phyloP scores from a whole-genome alignment of 2,797 vertebrate genomes.

The Manis pentadactyla region DNA sequence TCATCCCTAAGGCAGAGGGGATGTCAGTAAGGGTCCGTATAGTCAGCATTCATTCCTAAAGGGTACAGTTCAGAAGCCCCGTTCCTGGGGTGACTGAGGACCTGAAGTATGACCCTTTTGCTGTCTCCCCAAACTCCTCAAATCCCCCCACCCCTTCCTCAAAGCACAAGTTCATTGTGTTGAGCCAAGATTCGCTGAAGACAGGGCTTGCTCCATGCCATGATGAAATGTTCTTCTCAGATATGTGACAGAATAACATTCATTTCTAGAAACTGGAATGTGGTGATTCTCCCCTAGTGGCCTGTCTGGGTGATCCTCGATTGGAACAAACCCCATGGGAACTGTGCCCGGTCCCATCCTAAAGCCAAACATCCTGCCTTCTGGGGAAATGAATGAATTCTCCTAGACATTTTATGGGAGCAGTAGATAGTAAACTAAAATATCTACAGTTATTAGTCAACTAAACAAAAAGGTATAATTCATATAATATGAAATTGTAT shows the following conservation, averaged over 20 bases:
- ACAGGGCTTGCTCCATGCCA: neutral
- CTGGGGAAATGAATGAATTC: neutral
- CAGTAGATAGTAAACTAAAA: neutral
- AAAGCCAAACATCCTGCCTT: neutral
- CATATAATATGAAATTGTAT: no score
- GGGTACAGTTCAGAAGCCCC: neutral
- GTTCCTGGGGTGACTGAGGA: neutral
- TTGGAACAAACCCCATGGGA: neutral
- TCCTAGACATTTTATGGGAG: neutral
- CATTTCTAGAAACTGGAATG: constrained; percentile 24
- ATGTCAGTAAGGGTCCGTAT: neutral
- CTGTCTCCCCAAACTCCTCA: neutral
- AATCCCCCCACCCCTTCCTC: neutral
- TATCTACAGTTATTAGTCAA: neutral
- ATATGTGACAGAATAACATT: neutral
- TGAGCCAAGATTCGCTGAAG: neutral
- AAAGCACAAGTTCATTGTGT: neutral
- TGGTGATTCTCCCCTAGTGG: neutral
- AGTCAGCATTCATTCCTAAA: neutral
- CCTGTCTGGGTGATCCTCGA: neutral
- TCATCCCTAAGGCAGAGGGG: neutral
- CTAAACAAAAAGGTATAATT: neutral
- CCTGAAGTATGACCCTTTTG: neutral
- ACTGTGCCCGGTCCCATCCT: neutral
- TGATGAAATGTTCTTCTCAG: neutral